phyloP scores from a whole-genome alignment of 2,888 invertebrate species.

The Clepsis dumicolana region DNA sequence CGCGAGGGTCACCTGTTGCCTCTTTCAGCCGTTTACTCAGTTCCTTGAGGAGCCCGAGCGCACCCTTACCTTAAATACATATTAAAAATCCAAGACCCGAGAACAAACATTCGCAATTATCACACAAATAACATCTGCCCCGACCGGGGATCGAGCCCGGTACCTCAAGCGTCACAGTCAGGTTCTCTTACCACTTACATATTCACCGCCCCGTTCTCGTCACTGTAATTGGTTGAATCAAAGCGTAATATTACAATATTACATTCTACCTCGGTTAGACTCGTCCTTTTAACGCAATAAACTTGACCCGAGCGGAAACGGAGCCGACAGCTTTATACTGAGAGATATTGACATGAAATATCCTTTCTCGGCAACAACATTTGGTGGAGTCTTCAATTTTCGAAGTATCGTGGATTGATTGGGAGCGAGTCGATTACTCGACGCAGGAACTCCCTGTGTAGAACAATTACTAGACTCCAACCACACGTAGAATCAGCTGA shows the following conservation, averaged over 20 bases:
- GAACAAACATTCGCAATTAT: too few species aligned
- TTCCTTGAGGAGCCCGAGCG: too few species aligned
- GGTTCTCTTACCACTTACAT: not conserved
- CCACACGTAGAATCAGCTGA: too few species aligned
- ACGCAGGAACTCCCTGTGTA: not conserved
- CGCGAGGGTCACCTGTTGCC: too few species aligned
- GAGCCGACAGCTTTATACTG: slow-evolving; percentile 7
- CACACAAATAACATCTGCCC: too few species aligned
- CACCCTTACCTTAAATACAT: too few species aligned
- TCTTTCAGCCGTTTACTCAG: too few species aligned
- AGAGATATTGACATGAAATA: slow-evolving; percentile 8
- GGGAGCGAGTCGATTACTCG: not conserved
- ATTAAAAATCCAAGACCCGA: too few species aligned
- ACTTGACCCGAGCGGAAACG: slow-evolving; percentile 3
- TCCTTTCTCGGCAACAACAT: not conserved
- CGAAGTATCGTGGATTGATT: slow-evolving; percentile 1
- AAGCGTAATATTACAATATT: not conserved
- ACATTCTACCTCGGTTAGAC: not conserved
- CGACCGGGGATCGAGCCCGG: too few species aligned
- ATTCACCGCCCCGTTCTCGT: not conserved
- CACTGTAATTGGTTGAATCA: not conserved
- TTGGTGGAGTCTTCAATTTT: slow-evolving; percentile 16
- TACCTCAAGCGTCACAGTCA: not conserved
- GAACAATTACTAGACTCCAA: not conserved
- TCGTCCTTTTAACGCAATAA: not conserved